Percentiles rank a stretch among this genome's conserved stretches.
phyloP scores from a whole-genome alignment of 1,140 invertebrate species.

The Megalonaias nervosa region DNA sequence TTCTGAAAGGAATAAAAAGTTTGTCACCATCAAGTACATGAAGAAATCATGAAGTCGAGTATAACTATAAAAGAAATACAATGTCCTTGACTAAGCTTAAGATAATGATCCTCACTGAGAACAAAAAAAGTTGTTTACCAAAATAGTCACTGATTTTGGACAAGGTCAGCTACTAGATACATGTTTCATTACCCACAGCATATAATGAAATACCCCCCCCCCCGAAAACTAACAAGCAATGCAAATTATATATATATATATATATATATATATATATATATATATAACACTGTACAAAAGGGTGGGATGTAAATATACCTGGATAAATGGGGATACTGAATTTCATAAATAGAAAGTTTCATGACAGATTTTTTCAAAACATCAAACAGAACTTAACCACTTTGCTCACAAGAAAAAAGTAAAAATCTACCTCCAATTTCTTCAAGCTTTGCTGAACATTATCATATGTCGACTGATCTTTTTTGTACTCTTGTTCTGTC shows the following conservation, averaged over 20 bases:
- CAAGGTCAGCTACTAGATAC: too few species aligned
- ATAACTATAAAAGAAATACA: too few species aligned
- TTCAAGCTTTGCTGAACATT: conserved; percentile 74
- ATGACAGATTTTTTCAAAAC: neutral
- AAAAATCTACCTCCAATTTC: conserved; percentile 68
- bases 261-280: neutral
- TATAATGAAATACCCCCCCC: neutral
- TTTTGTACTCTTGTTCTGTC: conserved; percentile 81
- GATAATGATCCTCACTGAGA: too few species aligned
- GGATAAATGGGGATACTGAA: neutral
- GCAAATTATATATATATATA: too few species aligned
- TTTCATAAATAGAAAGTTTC: neutral
- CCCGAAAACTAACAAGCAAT: too few species aligned
- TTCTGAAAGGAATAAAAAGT: too few species aligned
- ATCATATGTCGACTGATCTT: conserved; percentile 75
- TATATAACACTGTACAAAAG: neutral
- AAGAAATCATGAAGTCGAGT: too few species aligned
- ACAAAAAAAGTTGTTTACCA: too few species aligned
- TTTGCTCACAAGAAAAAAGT: neutral
- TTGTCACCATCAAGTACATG: too few species aligned
- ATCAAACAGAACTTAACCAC: neutral
- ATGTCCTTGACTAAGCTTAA: too few species aligned
- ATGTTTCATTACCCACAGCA: neutral
- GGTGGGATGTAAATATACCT: neutral
- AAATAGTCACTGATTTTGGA: too few species aligned